A percentile compares a stretch with the other conserved stretches of the same genome.
Conservation (phyloP, 2,797 vertebrate genomes). For the Helarctos malayanus region DNA sequence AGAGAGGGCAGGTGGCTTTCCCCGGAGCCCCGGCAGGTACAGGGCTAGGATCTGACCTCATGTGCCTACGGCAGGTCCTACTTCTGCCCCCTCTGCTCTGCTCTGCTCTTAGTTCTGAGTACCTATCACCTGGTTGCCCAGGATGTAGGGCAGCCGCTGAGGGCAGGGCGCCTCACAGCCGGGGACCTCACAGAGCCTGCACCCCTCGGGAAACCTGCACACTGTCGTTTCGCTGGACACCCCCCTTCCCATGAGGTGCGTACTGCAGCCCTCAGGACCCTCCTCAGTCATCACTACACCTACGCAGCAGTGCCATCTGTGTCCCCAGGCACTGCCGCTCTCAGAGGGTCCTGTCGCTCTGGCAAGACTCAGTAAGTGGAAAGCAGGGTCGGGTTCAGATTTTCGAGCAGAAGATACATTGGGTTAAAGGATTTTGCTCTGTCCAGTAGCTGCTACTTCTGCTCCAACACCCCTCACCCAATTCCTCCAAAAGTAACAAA, state of each 20-base stretch:
- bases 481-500: not conserved
- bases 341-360: not conserved
- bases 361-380: not conserved
- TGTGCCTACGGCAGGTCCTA: not conserved
- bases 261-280: no score
- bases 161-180: not conserved
- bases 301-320: no score
- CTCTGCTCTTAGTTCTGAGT: not conserved
- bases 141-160: fast-evolving
- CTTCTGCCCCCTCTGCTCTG: not conserved
- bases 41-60: not conserved
- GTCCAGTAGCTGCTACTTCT: not conserved
- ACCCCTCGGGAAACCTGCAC: fast-evolving
- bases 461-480: not conserved
- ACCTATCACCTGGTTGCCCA: not conserved
- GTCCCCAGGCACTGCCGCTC: not conserved
- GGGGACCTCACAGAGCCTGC: fast-evolving
- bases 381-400: not conserved
- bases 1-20: not conserved
- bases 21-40: not conserved
- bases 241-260: not conserved
- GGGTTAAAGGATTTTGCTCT: not conserved
- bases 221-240: not conserved
- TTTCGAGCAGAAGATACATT: not conserved
- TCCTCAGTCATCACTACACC: not conserved